Conservation (phyloP, 1,140 invertebrate species). For the Ectropis grisescens region DNA sequence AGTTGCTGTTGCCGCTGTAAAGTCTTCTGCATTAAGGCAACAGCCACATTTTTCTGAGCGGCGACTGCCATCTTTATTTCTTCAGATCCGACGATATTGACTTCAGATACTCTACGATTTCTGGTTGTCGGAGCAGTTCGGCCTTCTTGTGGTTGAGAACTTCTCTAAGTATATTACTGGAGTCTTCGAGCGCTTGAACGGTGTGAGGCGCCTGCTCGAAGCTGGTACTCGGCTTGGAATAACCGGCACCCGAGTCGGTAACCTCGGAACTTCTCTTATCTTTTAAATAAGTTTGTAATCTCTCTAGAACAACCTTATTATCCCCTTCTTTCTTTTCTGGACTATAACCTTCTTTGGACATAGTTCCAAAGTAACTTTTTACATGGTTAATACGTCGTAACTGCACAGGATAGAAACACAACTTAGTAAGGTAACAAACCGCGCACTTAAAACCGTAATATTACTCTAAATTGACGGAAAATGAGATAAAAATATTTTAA, state of each 20-base stretch:
- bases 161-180: slow-evolving; percentile 52
- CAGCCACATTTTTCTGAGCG: slow-evolving; percentile 50
- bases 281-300: slow-evolving; percentile 61
- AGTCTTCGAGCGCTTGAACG: slow-evolving; percentile 40
- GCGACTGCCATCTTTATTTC: slow-evolving; percentile 52
- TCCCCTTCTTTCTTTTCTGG: slow-evolving; percentile 58
- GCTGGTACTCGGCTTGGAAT: slow-evolving; percentile 50
- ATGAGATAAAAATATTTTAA: too few relatives aligned
- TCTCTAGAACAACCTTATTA: slow-evolving; percentile 61
- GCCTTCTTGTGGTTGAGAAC: slow-evolving; percentile 64
- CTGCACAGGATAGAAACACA: too few relatives aligned
- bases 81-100: slow-evolving; percentile 50
- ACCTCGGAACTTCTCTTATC: slow-evolving; percentile 55
- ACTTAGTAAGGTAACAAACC: too few relatives aligned
- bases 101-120: slow-evolving; percentile 53
- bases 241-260: slow-evolving; percentile 26
- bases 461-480: too few relatives aligned
- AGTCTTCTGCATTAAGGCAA: slow-evolving; percentile 57
- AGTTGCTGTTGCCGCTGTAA: slow-evolving; percentile 45
- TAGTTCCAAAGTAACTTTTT: too few relatives aligned
- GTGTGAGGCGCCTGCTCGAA: slow-evolving; percentile 39
- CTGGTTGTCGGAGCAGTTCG: slow-evolving; percentile 54
- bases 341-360: slow-evolving; percentile 67
- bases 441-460: too few relatives aligned
- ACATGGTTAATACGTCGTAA: too few relatives aligned